phyloP scores from a whole-genome alignment of 1,140 invertebrate species.

The Leptinotarsa defecta region DNA sequence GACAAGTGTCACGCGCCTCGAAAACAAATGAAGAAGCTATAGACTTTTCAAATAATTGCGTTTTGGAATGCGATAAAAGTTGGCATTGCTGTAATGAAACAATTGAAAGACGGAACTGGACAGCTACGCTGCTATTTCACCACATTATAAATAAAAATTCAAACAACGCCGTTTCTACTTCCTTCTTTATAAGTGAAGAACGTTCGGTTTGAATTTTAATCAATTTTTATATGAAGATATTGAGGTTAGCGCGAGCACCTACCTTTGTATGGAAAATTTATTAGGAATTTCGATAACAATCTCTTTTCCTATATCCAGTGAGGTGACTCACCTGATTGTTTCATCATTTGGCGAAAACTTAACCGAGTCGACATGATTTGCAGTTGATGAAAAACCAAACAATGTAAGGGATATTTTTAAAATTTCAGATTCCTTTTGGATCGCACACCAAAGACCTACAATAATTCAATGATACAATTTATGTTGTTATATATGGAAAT shows the following conservation, averaged over 20 bases:
- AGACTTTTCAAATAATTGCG: constrained; percentile 30
- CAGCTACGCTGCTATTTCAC: constrained; percentile 27
- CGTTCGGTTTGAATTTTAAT: constrained; percentile 16
- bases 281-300: constrained; percentile 29
- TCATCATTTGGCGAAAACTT: constrained; percentile 1
- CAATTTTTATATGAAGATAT: constrained; percentile 27
- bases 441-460: too few species aligned
- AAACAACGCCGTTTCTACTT: constrained; percentile 25
- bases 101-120: constrained; percentile 30
- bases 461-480: too few species aligned
- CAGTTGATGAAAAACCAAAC: too few species aligned
- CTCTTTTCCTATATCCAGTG: constrained; percentile 15
- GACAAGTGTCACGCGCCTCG: constrained; percentile 19
- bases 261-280: constrained; percentile 19
- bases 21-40: constrained; percentile 24
- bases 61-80: constrained; percentile 32
- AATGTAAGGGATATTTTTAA: too few species aligned
- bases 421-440: too few species aligned
- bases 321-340: constrained; percentile 7
- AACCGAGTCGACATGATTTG: neutral
- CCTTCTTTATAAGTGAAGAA: constrained; percentile 24
- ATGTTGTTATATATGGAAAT: too few species aligned
- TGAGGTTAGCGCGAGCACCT: constrained; percentile 24
- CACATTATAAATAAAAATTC: constrained; percentile 31
- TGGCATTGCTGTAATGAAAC: constrained; percentile 28